Percentiles rank a stretch among this genome's conserved stretches.
These are phyloP conservation scores for Euplexia lucipara DNA, from an alignment of 2,888 invertebrate species.

Conservation along the genomic window DNA sequence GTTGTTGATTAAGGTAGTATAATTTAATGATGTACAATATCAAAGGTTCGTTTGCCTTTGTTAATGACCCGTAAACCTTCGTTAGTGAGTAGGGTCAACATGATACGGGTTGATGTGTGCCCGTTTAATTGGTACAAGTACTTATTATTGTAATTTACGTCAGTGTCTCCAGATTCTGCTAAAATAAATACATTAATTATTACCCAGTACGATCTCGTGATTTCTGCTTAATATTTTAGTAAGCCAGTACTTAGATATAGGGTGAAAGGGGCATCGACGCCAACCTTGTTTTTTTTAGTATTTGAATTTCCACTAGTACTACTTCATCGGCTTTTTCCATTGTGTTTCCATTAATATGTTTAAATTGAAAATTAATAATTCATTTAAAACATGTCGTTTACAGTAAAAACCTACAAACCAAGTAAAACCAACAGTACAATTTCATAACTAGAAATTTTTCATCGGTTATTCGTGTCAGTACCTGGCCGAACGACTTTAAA, in stretches of 20 bases:
- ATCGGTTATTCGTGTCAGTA: too few species aligned
- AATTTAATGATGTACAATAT: neutral
- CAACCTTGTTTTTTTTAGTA: too few species aligned
- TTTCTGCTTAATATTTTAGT: conserved; percentile 30
- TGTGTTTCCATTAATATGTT: too few species aligned
- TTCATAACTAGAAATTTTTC: too few species aligned
- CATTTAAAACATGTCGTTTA: too few species aligned
- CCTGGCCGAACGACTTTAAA: too few species aligned
- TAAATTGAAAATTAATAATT: too few species aligned
- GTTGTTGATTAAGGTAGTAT: conserved; percentile 8
- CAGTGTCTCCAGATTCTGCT: neutral
- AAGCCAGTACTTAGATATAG: conserved; percentile 1
- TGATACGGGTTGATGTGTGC: neutral
- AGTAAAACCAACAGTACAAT: too few species aligned
- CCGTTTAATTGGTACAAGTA: neutral
- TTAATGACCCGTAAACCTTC: neutral
- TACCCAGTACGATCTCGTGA: conserved; percentile 1
- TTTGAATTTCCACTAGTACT: too few species aligned
- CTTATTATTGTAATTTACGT: conserved; percentile 9
- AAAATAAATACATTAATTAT: conserved; percentile 21
- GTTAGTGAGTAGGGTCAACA: neutral
- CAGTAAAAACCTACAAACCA: too few species aligned
- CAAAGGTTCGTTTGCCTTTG: conserved; percentile 1
- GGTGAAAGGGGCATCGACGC: too few species aligned
- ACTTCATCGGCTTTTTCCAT: too few species aligned